Base-by-base conservation (phyloP, 2,113 vertebrate species). In the Macrotis lagotis region DNA sequence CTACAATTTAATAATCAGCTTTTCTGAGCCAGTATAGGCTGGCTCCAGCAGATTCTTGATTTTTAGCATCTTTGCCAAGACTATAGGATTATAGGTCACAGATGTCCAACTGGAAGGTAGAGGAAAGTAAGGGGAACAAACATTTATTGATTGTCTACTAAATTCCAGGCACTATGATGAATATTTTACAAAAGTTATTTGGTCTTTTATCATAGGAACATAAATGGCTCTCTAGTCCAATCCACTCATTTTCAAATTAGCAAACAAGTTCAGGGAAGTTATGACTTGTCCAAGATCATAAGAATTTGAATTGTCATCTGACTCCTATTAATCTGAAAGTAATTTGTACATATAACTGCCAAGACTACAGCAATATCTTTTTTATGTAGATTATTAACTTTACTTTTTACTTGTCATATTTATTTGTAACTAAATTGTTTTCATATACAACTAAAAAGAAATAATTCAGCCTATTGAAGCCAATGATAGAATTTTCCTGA, bases 261-360 rank as follows among this genome's bases (percentile, higher is more conserved):
- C 16, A 83, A 83, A 22, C 1, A 83, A 44, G 37, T 7, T 19
- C 25, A 31, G 37, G 6, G 37, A 83, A 83, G 22, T 83, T 83
- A 83, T 44, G 9, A 83, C 66, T n/a, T 83, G 37, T 37, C 37
- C 37, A 44, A 83, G 37, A 5, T n/a, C 37, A 44, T 6, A 83
- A 83, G 37, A 83, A 83, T 83, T n/a, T 83, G 66, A 44, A 83
- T 22, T n/a, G 37, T 44, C 19, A 44, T 83, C n/a, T 83, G 37
- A 83, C 16, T 48, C 48, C 37, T 25, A 83, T 89, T 47, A 50
- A 94, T 74, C 90, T 90, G 83, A 97, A 74, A 93, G 50, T 94
- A 91, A 90, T 93, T 95, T 90, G 26, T 10, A 0, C 12, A 0
- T n/a, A 22, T 53, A n/a, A 31, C 48, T 95, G 14, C 50, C 91